phyloP scores from a whole-genome alignment of 1,140 invertebrate genomes.

The Camponotus floridanus region DNA sequence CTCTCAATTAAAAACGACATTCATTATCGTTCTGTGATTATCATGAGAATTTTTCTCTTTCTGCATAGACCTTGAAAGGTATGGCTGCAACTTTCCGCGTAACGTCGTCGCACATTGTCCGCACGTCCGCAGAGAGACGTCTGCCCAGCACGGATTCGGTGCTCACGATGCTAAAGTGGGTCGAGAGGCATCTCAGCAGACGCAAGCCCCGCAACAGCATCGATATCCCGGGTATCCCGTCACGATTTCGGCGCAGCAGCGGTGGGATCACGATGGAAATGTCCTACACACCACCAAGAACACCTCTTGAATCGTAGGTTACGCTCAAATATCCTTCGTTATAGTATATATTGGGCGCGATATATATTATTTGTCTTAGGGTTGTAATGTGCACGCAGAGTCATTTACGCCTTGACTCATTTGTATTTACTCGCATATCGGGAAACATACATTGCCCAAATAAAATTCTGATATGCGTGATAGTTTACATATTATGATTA shows the following conservation, averaged over 20 bases:
- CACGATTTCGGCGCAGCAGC: constrained; percentile 87
- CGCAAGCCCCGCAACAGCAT: constrained; percentile 89
- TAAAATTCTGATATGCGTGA: no score
- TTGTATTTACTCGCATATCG: no score
- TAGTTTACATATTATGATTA: no score
- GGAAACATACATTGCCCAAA: no score
- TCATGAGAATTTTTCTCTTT: neutral
- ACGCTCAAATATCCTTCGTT: constrained; percentile 24
- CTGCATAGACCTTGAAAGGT: constrained; percentile 91
- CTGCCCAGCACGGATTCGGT: constrained; percentile 95
- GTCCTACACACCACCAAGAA: constrained; percentile 85
- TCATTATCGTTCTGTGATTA: neutral
- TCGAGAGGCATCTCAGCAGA: constrained; percentile 93
- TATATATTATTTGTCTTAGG: constrained; percentile 53
- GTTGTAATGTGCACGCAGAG: constrained; percentile 16
- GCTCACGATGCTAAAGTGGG: constrained; percentile 95
- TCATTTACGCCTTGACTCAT: no score
- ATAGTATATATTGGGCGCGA: constrained; percentile 28
- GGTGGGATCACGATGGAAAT: constrained; percentile 91
- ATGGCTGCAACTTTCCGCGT: constrained; percentile 97
- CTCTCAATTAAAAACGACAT: neutral
- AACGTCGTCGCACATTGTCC: constrained; percentile 93
- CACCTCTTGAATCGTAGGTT: constrained; percentile 71
- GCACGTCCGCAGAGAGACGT: constrained; percentile 94
- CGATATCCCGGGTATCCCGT: constrained; percentile 86